These are phyloP conservation scores for Eciton burchellii DNA, from an alignment of 1,140 invertebrate species.

Conservation along the genomic window DNA sequence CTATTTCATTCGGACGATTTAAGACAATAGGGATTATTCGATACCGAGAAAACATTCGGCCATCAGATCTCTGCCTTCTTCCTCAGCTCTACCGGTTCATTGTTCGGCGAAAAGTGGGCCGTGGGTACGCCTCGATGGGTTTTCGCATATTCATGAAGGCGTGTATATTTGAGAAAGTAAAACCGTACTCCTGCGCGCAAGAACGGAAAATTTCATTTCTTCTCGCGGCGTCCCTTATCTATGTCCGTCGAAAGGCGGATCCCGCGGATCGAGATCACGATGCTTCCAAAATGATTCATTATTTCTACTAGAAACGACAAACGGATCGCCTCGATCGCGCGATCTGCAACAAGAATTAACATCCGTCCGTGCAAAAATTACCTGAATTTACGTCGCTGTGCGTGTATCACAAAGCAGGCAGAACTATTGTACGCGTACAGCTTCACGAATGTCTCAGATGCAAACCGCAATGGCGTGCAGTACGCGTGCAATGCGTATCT, in stretches of 20 bases:
- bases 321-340: neutral
- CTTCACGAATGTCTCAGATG: no score
- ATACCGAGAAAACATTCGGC: slow-evolving; percentile 46
- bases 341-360: neutral
- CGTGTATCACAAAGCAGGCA: no score
- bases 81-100: slow-evolving; percentile 26
- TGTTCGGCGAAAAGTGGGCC: slow-evolving; percentile 56
- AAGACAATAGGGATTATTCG: slow-evolving; percentile 25
- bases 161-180: slow-evolving; percentile 54
- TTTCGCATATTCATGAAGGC: slow-evolving; percentile 59
- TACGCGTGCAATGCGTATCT: slow-evolving; percentile 11
- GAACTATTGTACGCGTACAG: no score
- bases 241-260: slow-evolving; percentile 5
- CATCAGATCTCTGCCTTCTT: slow-evolving; percentile 23
- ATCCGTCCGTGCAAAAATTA: neutral
- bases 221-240: neutral
- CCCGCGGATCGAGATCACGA: slow-evolving; percentile 10
- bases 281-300: slow-evolving; percentile 4
- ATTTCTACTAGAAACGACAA: neutral
- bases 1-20: neutral
- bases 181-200: slow-evolving; percentile 28
- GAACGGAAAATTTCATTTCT: slow-evolving; percentile 32
- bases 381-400: no score
- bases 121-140: slow-evolving; percentile 55
- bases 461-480: neutral